Base-by-base conservation (phyloP, 1,140 invertebrate species). In the Papilio helenus region DNA sequence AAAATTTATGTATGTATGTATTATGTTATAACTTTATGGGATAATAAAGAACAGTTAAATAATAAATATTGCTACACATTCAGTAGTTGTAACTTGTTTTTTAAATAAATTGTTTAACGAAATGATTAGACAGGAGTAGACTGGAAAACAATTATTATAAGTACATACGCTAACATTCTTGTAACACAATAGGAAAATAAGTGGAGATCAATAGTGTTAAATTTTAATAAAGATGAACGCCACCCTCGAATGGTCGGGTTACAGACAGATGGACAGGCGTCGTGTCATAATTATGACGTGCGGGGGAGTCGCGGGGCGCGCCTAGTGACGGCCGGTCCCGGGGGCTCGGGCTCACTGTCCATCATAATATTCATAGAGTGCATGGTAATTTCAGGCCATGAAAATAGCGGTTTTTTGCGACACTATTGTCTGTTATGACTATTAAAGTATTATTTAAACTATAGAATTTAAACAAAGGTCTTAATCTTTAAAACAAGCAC, bases 291-390 rank as follows among this genome's bases (percentile, higher is more conserved):
- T 76, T 51, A 58, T 58, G 51, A 58, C 14, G 5, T 2, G 46
- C 72, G 46, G 23, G 73, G 58, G 16, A 29, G 72, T 26, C 46
- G 26, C 61, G 61, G 26, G 73, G 46, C 73, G 49, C 26, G 73
- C 49, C 73, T 51, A 55, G 73, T 74, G 72, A 5, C 44, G 12
- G 44, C 23, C 16, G 42, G 72, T 49, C 49, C 73, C 46, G 26
- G 16, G 46, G 72, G 72, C 16, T 26, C 49, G 26, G 72, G 51
- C 20, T 55, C 46, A 51, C 73, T 58, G 29, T 76, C 73, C 49
- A 76, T 76, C 29, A 51, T 58, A 76, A 76, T 58, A 76, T 76
- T 76, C 51, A 76, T 58, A n/a, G 49, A 76, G 34, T 58, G 73
- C 29, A 58, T 76, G 49, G 3, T 34, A 76, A 76, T 76, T 76